phyloP scores from a whole-genome alignment of 2,888 invertebrate species.

The Lasioglossum villosulum region DNA sequence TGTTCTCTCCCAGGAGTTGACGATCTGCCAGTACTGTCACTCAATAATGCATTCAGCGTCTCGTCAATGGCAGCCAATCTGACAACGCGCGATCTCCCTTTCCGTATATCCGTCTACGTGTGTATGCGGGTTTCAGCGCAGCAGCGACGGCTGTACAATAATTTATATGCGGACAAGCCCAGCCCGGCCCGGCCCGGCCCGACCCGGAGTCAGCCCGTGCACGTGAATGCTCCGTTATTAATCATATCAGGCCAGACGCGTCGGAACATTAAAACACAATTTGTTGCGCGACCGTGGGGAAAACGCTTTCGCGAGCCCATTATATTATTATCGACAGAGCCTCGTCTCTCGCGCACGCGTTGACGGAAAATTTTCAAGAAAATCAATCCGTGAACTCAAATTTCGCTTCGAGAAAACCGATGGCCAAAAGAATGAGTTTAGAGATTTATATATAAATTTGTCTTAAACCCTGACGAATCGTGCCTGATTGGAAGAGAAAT shows the following conservation, averaged over 20 bases:
- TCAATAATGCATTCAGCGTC: constrained; percentile 74
- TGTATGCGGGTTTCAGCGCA: constrained; percentile 16
- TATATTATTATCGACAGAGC: constrained; percentile 1
- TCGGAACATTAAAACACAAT: constrained; percentile 47
- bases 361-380: constrained; percentile 5
- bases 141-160: constrained; percentile 43
- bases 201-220: constrained; percentile 23
- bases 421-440: neutral
- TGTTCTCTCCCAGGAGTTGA: constrained; percentile 43
- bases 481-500: neutral
- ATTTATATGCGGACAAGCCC: constrained; percentile 55
- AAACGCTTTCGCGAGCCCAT: constrained; percentile 20
- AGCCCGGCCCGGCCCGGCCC: neutral
- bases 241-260: constrained; percentile 53
- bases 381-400: neutral
- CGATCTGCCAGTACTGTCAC: constrained; percentile 60
- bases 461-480: neutral
- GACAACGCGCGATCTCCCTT: constrained; percentile 61
- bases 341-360: neutral
- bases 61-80: constrained; percentile 67
- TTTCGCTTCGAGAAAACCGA: neutral
- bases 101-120: constrained; percentile 34
- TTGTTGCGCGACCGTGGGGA: constrained; percentile 12
- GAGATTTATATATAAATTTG: neutral
- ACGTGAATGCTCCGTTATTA: constrained; percentile 56